Conservation (phyloP, 2,113 vertebrate species). For the Sisor rabdophorus region DNA sequence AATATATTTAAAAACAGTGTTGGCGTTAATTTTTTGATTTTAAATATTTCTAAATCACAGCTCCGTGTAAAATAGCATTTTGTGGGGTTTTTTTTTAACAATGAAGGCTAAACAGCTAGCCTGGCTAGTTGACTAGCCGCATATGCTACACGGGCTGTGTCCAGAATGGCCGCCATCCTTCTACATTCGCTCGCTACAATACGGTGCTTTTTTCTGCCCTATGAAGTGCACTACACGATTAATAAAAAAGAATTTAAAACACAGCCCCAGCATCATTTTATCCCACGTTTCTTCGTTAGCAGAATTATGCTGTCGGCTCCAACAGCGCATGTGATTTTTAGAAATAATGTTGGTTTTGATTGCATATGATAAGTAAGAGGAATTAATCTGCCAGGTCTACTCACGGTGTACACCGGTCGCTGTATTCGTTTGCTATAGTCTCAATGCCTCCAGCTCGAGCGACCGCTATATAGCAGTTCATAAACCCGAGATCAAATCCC, state of each 20-base stretch:
- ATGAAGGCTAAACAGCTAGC: neutral
- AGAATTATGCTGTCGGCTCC: too few relatives aligned
- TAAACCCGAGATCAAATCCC: slow-evolving; percentile 89
- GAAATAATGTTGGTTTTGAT: neutral
- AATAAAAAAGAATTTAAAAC: neutral
- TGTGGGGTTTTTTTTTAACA: neutral
- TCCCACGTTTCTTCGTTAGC: neutral
- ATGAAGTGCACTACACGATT: neutral
- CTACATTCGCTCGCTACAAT: neutral
- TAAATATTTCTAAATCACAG: neutral
- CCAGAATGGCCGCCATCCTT: neutral
- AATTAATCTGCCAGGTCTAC: slow-evolving; percentile 53
- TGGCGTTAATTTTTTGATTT: neutral
- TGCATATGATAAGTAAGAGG: neutral
- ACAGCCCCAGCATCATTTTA: neutral
- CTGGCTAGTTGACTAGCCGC: neutral
- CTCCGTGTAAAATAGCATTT: too few relatives aligned
- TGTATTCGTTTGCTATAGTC: slow-evolving; percentile 94
- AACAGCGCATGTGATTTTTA: neutral
- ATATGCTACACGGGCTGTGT: neutral
- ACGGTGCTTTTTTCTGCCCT: neutral
- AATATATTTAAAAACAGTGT: neutral
- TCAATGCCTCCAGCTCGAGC: slow-evolving; percentile 94
- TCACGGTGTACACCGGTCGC: slow-evolving; percentile 94
- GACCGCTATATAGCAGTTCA: slow-evolving; percentile 95